Percentiles rank a stretch among this genome's conserved stretches.
Conservation (phyloP, 2,888 invertebrate genomes). For the Ophion ellenae region DNA sequence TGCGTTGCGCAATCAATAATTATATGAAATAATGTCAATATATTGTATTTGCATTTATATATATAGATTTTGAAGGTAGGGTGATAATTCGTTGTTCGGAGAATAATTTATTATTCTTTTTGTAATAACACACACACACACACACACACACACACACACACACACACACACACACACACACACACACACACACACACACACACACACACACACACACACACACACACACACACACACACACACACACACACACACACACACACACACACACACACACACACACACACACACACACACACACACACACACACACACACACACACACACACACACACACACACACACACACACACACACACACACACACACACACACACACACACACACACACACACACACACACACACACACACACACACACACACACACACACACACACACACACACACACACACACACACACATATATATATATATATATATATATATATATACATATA, state of each 20-base stretch:
- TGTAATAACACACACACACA: neutral
- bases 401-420: neutral
- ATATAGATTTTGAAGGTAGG: no score
- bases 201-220: neutral
- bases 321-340: neutral
- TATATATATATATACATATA: no score
- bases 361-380: neutral
- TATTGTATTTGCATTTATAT: no score
- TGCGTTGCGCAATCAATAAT: no score
- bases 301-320: neutral
- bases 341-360: neutral
- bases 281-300: neutral
- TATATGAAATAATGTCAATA: no score
- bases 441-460: neutral
- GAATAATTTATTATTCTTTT: slow-evolving; percentile 4
- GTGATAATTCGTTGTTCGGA: neutral
- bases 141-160: no score
- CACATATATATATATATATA: no score
- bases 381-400: neutral
- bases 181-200: neutral
- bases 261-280: neutral
- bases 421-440: neutral
- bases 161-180: neutral
- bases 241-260: neutral
- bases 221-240: neutral